Evolutionary conservation across 2,888 invertebrate species (phyloP).

Genomic region (Criorhina ranunculi): DNA sequence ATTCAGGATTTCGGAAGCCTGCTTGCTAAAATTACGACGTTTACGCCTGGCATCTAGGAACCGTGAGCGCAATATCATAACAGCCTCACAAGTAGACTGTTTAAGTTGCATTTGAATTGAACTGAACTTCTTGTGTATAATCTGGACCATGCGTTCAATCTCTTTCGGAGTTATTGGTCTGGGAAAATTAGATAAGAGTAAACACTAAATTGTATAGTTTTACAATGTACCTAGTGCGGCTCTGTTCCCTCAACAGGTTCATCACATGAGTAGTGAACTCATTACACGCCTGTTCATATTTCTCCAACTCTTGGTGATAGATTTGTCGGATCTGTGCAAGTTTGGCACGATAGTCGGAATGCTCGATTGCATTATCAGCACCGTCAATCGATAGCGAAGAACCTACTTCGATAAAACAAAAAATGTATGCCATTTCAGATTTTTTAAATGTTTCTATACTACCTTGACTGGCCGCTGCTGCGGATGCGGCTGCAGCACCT

Average conservation of each 20-base stretch:
- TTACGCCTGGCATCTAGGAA: conserved; percentile 93
- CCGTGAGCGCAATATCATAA: conserved; percentile 95
- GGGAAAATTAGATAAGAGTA: too few species aligned
- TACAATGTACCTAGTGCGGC: conserved; percentile 94
- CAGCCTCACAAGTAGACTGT: conserved; percentile 99
- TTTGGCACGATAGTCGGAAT: conserved; percentile 99
- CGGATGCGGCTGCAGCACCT: conserved; percentile 94
- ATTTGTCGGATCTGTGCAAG: conserved; percentile 99
- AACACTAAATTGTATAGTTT: too few species aligned
- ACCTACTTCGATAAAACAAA: conserved; percentile 77
- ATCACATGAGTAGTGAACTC: conserved; percentile 99
- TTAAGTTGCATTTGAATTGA: conserved; percentile 99
- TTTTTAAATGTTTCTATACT: conserved; percentile 78
- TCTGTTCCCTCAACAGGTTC: conserved; percentile 98
- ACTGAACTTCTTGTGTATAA: conserved; percentile 99
- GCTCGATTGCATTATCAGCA: conserved; percentile 98
- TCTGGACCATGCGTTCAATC: conserved; percentile 99
- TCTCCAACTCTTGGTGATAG: conserved; percentile 99
- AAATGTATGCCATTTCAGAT: conserved; percentile 39
- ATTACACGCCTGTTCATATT: conserved; percentile 99
- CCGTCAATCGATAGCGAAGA: conserved; percentile 84
- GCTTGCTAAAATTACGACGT: conserved; percentile 99
- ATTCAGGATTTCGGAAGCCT: conserved; percentile 99
- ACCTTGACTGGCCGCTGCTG: conserved; percentile 93
- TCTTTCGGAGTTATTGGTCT: conserved; percentile 99